Conservation (phyloP, 2,113 vertebrate genomes). For the Thermophis baileyi region DNA sequence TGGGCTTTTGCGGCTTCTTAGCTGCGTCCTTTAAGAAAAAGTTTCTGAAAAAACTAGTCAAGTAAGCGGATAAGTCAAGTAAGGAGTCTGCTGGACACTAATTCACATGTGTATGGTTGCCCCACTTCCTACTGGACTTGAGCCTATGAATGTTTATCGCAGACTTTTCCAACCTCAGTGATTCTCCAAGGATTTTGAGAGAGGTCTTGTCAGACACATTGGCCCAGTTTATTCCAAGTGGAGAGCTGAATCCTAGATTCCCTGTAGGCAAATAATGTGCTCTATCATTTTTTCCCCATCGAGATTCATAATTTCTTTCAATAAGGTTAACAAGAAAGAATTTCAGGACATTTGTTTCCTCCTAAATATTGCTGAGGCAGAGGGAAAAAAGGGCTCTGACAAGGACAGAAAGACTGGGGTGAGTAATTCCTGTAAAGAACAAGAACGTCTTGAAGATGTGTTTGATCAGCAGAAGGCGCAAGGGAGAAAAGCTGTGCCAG, state of each 20-base stretch:
- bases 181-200: not conserved
- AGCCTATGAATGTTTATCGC: not conserved
- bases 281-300: too few relatives aligned
- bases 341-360: not conserved
- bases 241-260: not conserved
- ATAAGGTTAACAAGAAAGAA: not conserved
- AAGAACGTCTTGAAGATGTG: not conserved
- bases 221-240: not conserved
- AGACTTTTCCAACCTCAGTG: not conserved
- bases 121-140: not conserved
- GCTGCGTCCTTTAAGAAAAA: not conserved
- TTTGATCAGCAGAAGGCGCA: not conserved
- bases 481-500: not conserved
- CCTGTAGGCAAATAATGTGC: not conserved
- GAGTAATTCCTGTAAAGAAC: fast-evolving
- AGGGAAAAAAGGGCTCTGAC: not conserved
- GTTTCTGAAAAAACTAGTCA: not conserved
- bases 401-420: fast-evolving
- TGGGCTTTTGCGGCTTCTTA: not conserved
- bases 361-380: not conserved
- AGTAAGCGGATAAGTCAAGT: not conserved
- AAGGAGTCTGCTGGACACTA: not conserved
- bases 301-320: not conserved
- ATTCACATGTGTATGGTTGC: not conserved
- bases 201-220: not conserved